Evolutionary conservation across 1,140 invertebrate genomes (phyloP).

Genomic region (Ruditapes philippinarum): DNA sequence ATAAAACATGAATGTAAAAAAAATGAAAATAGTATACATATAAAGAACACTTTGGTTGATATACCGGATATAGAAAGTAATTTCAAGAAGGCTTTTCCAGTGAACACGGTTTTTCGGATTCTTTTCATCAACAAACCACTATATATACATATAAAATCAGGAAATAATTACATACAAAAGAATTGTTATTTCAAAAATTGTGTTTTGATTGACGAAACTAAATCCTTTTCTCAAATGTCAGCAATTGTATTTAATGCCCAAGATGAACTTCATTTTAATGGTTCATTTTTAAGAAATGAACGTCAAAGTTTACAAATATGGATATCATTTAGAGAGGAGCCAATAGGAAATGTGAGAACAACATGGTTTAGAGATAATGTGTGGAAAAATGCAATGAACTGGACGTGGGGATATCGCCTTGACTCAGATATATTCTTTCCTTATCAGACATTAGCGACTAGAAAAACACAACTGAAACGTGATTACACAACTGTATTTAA

Average conservation of each 20-base stretch:
- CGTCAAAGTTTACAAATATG: background rate
- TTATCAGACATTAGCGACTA: background rate
- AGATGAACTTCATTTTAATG: background rate
- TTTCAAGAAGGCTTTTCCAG: no score
- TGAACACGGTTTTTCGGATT: no score
- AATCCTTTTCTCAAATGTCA: background rate
- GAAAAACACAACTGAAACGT: background rate
- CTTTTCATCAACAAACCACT: background rate
- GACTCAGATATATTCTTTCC: conserved; percentile 21
- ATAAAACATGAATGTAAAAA: no score
- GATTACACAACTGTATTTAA: conserved; percentile 5
- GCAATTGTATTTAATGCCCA: background rate
- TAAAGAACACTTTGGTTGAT: no score
- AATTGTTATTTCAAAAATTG: conserved; percentile 9
- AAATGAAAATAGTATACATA: no score
- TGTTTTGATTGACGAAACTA: background rate
- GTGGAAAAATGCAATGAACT: conserved; percentile 29
- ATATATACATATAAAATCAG: background rate
- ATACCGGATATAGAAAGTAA: no score
- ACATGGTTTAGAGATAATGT: background rate
- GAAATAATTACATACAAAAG: background rate
- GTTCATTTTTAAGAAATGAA: background rate
- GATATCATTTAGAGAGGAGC: conserved; percentile 20
- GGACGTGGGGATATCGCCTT: conserved; percentile 14
- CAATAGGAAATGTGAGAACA: background rate